Base-by-base conservation (phyloP, 2,888 invertebrate genomes). In the Drosophila prostipennis region DNA sequence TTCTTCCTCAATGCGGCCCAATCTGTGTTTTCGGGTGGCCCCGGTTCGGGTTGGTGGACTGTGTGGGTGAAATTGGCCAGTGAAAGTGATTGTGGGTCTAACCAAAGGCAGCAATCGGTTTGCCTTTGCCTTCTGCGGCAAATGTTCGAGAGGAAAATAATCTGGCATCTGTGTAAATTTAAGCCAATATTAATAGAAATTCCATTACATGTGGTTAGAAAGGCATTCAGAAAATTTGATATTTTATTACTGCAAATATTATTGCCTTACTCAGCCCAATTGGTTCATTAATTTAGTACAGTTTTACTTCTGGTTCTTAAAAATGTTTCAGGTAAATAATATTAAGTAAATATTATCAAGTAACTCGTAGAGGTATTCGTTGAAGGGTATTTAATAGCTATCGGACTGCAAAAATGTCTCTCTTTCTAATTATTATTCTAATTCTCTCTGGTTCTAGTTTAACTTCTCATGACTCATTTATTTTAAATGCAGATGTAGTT, bases 1-100 rank as follows among this genome's bases (percentile, higher is more conserved):
- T 82, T 53, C 64, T 32, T 40, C 29, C 58, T 45, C 42, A 40
- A 48, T 43, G n/a, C 52, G 68, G 57, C 54, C 52, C 55, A 36
- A 70, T 51, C 55, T 60, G 29, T 56, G 16, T 61, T 32, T 14
- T 48, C 19, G 10, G 64, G 63, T 39, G 59, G 49, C 54, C 45
- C 61, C 68, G 53, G 56, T 64, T 52, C 39, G 54, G 56, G 37
- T 51, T 61, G 77, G 75, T 72, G 10, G 26, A 26, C 5, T 14
- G 32, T 32, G 68, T 63, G 78, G 70, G 74, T 53, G 61, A 73
- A 69, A 14, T 54, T 65, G 85, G 42, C 23, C 40, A 87, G 85
- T 72, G 86, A 85, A 82, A 82, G 87, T 87, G 79, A 67, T 72
- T 58, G 61, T 48, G 56, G 57, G 11, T 11, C 39, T 29, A 34